phyloP scores from a whole-genome alignment of 2,113 vertebrate species.

The Vidua chalybeata region DNA sequence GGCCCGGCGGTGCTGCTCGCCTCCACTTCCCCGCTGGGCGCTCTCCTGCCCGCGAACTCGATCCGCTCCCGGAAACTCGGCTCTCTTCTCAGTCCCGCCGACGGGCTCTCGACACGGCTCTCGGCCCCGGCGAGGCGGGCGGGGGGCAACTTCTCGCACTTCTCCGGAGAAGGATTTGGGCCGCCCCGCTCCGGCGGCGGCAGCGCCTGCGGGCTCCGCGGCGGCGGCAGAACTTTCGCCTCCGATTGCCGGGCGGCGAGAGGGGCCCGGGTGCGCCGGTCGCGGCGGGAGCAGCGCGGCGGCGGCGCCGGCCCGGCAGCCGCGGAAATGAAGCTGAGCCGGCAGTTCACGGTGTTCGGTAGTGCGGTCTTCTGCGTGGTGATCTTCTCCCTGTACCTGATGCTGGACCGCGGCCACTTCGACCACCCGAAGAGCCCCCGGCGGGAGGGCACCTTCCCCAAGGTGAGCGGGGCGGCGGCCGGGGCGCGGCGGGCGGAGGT shows the following conservation, averaged over 20 bases:
- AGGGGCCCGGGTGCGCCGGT: neutral
- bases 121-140: neutral
- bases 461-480: constrained; percentile 59
- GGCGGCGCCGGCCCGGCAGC: neutral
- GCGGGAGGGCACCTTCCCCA: constrained; percentile 72
- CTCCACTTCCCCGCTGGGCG: neutral
- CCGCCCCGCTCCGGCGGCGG: neutral
- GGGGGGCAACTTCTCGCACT: neutral
- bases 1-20: neutral
- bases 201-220: neutral
- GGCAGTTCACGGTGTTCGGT: constrained; percentile 84
- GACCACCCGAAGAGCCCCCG: constrained; percentile 75
- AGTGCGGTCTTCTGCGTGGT: constrained; percentile 85
- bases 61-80: neutral
- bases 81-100: neutral
- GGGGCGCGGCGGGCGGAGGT: neutral
- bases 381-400: constrained; percentile 84
- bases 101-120: neutral
- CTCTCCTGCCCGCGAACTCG: neutral
- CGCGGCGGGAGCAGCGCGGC: neutral
- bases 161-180: neutral
- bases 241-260: neutral
- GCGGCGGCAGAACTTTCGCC: neutral
- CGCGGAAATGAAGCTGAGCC: constrained; percentile 82
- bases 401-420: constrained; percentile 84